Evolutionary conservation across 2,888 invertebrate species (phyloP).

Genomic region (Apodemia hepburni): DNA sequence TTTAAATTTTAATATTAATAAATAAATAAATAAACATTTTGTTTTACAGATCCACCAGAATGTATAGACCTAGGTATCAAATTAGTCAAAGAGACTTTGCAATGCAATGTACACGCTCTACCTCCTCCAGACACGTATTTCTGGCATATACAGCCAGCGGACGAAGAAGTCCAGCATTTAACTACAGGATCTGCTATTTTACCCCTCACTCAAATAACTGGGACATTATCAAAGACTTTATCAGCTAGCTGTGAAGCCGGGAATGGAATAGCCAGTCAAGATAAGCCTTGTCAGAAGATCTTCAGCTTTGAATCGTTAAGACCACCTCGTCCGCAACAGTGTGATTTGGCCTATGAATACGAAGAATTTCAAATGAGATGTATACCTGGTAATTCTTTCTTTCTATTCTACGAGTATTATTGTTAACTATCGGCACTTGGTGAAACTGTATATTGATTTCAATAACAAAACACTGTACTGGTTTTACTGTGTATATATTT

Average conservation of each 20-base stretch:
- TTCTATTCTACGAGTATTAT: background rate
- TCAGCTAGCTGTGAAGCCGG: slow-evolving; percentile 62
- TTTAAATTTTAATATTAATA: background rate
- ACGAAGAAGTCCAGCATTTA: slow-evolving; percentile 58
- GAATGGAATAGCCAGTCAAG: slow-evolving; percentile 64
- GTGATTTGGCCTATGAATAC: background rate
- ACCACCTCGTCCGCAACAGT: slow-evolving; percentile 62
- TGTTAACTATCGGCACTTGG: no score
- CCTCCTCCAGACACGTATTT: slow-evolving; percentile 63
- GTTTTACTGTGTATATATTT: no score
- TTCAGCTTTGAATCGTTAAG: slow-evolving; percentile 61
- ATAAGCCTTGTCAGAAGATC: slow-evolving; percentile 52
- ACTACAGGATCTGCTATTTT: slow-evolving; percentile 62
- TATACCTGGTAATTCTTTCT: slow-evolving; percentile 48
- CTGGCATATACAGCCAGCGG: slow-evolving; percentile 64
- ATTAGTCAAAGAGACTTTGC: slow-evolving; percentile 57
- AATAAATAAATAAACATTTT: no score
- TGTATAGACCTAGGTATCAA: slow-evolving; percentile 56
- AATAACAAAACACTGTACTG: no score
- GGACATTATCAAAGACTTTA: slow-evolving; percentile 52
- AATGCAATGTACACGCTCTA: slow-evolving; percentile 57
- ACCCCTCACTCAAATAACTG: slow-evolving; percentile 60
- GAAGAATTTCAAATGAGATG: slow-evolving; percentile 13
- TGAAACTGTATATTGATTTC: no score
- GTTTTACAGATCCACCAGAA: slow-evolving; percentile 63